These are phyloP conservation scores for Suillia variegata DNA, from an alignment of 2,888 invertebrate genomes.

Conservation along the genomic window DNA sequence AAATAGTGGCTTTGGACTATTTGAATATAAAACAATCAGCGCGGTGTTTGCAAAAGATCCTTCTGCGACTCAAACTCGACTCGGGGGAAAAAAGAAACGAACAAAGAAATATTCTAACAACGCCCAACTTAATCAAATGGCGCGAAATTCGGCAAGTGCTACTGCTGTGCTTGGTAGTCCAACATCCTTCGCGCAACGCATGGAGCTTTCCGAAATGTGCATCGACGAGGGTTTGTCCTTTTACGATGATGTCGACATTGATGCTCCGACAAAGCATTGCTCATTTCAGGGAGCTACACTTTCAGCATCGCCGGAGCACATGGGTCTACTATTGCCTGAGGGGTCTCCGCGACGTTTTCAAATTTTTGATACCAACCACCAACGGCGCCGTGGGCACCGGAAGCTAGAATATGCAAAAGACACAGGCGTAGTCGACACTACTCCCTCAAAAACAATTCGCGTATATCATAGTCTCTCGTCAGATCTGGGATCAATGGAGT, in stretches of 20 bases:
- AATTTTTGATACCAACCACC: slow-evolving; percentile 37
- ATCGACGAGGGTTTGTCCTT: slow-evolving; percentile 59
- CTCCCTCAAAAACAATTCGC: slow-evolving; percentile 53
- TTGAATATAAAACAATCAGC: no score
- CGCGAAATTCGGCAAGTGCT: no score
- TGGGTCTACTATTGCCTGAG: slow-evolving; percentile 55
- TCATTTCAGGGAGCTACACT: slow-evolving; percentile 44
- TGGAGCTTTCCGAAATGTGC: slow-evolving; percentile 42
- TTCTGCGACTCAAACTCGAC: no score
- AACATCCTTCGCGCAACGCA: no score
- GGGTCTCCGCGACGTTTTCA: slow-evolving; percentile 58
- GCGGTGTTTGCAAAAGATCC: no score
- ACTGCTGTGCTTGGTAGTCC: no score
- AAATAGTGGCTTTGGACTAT: no score
- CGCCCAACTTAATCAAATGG: no score
- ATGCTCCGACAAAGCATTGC: slow-evolving; percentile 32
- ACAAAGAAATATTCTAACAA: no score
- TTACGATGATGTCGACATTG: slow-evolving; percentile 55
- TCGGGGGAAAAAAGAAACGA: no score
- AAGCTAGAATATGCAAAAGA: slow-evolving; percentile 27
- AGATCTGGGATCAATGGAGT: slow-evolving; percentile 66
- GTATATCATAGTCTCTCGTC: slow-evolving; percentile 63
- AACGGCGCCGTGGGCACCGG: slow-evolving; percentile 39
- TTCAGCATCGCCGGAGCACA: slow-evolving; percentile 39
- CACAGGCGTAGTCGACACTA: slow-evolving; percentile 36